These are phyloP conservation scores for Bubo blakistoni DNA, from an alignment of 2,113 vertebrate genomes.

Conservation along the genomic window DNA sequence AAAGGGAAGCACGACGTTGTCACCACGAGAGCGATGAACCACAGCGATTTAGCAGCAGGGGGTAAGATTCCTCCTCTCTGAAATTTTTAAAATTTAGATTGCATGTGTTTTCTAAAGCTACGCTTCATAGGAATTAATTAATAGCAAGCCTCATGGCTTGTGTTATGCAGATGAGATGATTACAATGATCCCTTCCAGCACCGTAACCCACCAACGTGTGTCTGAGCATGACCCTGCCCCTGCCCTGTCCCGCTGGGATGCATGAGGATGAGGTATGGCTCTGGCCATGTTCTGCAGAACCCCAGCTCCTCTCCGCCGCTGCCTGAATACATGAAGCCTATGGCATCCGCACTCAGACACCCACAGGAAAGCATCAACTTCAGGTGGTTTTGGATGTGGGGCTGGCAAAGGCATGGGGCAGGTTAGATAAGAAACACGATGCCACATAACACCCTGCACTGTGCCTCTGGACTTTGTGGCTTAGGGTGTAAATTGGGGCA, in stretches of 20 bases:
- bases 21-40: not conserved
- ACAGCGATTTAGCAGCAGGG: not conserved
- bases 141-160: not conserved
- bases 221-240: not conserved
- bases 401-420: not conserved
- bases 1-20: not conserved
- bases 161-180: not conserved
- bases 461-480: not conserved
- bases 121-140: not conserved
- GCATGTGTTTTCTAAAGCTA: not conserved
- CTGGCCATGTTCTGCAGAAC: rapidly evolving
- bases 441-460: rapidly evolving
- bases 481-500: not conserved
- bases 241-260: not conserved
- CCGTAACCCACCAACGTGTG: rapidly evolving
- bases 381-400: not conserved
- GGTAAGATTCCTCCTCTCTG: not conserved
- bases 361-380: rapidly evolving
- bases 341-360: not conserved
- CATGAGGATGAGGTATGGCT: not conserved
- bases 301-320: not conserved
- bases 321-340: not conserved
- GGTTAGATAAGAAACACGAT: not conserved
- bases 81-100: not conserved
- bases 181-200: not conserved